Evolutionary conservation across 1,140 invertebrate species (phyloP).

Genomic region (Telenomus remus): DNA sequence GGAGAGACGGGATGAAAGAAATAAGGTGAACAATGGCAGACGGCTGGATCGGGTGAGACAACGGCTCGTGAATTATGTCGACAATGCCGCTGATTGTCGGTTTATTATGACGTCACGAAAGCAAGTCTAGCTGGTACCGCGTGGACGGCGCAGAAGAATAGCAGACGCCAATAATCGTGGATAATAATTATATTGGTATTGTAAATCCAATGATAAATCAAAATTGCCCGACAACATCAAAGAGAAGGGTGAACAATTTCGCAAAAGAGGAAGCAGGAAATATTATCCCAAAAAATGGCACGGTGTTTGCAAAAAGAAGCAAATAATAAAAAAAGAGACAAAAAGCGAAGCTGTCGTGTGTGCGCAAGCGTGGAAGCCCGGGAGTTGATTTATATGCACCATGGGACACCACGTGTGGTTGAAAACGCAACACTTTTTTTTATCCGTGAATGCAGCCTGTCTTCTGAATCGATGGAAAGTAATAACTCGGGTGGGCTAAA

Average conservation of each 20-base stretch:
- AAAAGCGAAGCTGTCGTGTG: conserved; percentile 19
- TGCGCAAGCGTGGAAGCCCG: conserved; percentile 26
- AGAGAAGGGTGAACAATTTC: too few species aligned
- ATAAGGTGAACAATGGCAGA: conserved; percentile 58
- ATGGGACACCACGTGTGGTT: conserved; percentile 46
- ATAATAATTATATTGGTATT: too few species aligned
- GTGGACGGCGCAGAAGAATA: conserved; percentile 64
- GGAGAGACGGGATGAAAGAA: conserved; percentile 39
- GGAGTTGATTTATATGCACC: conserved; percentile 44
- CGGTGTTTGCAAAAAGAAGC: background rate
- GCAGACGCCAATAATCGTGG: conserved; percentile 9
- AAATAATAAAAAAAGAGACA: conserved; percentile 1
- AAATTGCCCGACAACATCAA: too few species aligned
- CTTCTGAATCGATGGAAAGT: conserved; percentile 31
- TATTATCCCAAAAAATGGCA: background rate
- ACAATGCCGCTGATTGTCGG: conserved; percentile 74
- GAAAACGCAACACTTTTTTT: conserved; percentile 47
- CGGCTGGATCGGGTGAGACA: conserved; percentile 66
- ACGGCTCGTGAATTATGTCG: conserved; percentile 72
- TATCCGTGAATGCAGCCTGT: conserved; percentile 24
- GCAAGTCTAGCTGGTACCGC: conserved; percentile 68
- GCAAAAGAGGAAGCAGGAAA: background rate
- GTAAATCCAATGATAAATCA: background rate
- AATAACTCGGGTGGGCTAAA: background rate
- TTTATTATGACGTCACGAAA: conserved; percentile 75